A percentile compares a stretch with the other conserved stretches of the same genome.
phyloP scores from a whole-genome alignment of 2,113 vertebrate species.

The Lota lota region DNA sequence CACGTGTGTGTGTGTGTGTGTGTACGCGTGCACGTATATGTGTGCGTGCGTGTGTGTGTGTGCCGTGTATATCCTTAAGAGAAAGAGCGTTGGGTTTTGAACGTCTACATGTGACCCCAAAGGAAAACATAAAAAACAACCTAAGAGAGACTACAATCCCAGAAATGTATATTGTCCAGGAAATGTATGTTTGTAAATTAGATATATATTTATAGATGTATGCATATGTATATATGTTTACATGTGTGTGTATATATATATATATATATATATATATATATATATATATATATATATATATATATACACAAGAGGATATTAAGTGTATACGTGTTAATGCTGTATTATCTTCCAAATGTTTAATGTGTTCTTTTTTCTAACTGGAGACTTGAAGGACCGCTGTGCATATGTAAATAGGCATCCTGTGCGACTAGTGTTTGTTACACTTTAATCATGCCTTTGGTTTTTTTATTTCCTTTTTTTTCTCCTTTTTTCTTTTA shows the following conservation, averaged over 20 bases:
- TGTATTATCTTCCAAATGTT: slow-evolving; percentile 77
- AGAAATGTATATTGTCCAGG: slow-evolving; percentile 80
- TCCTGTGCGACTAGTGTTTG: slow-evolving; percentile 87
- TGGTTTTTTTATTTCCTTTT: slow-evolving; percentile 24
- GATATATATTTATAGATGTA: slow-evolving; percentile 81
- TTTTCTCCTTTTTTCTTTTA: slow-evolving; percentile 5
- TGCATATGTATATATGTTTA: slow-evolving; percentile 78
- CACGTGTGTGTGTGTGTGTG: slow-evolving; percentile 25
- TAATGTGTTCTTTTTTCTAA: slow-evolving; percentile 77
- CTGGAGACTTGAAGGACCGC: slow-evolving; percentile 98
- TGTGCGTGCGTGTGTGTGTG: too few species aligned
- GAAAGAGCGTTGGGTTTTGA: slow-evolving; percentile 15
- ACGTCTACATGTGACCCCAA: slow-evolving; percentile 64
- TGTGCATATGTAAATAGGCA: slow-evolving; percentile 93
- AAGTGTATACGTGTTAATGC: slow-evolving; percentile 82
- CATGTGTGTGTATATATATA: slow-evolving; percentile 65
- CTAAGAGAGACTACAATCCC: slow-evolving; percentile 62
- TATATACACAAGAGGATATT: slow-evolving; percentile 70
- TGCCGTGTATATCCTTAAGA: too few species aligned
- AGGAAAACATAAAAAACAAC: slow-evolving; percentile 20
- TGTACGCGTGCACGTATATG: not conserved
- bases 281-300: slow-evolving; percentile 66
- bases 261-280: slow-evolving; percentile 74
- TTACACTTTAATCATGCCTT: slow-evolving; percentile 63
- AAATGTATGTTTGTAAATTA: slow-evolving; percentile 77